Conservation (phyloP, 2,797 vertebrate genomes). For the Enoplosus armatus region DNA sequence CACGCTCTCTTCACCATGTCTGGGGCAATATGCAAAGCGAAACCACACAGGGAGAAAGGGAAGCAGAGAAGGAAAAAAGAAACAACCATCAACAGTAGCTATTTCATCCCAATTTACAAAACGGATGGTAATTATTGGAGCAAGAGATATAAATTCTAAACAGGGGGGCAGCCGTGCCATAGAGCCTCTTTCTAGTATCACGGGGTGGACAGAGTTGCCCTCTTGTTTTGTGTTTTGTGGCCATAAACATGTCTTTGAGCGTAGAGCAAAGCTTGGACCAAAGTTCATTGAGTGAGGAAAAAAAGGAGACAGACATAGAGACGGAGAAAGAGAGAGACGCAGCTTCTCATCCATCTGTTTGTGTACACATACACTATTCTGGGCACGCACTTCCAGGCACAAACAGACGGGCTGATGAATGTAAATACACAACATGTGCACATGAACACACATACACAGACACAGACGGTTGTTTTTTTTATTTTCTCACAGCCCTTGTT, state of each 20-base stretch:
- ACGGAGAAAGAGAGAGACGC: conserved; percentile 19
- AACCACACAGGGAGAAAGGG: conserved; percentile 39
- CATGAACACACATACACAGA: conserved; percentile 1
- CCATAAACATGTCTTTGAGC: conserved; percentile 49
- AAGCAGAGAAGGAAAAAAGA: background rate
- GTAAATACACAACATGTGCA: conserved; percentile 51
- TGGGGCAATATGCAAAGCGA: conserved; percentile 68
- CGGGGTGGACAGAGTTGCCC: conserved; percentile 2
- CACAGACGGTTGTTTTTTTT: conserved; percentile 6
- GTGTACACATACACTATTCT: conserved; percentile 62
- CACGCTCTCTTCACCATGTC: conserved; percentile 57
- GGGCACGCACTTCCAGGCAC: conserved; percentile 60
- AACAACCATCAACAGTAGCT: conserved; percentile 6
- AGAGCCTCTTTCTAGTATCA: conserved; percentile 20
- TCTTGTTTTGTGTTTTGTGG: conserved; percentile 21
- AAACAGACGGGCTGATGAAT: conserved; percentile 59
- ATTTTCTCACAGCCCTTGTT: conserved; percentile 45
- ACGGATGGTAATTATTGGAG: conserved; percentile 34
- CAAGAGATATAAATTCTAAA: conserved; percentile 14
- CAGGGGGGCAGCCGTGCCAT: background rate
- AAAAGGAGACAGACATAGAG: conserved; percentile 20
- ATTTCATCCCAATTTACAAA: conserved; percentile 44
- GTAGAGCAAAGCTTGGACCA: conserved; percentile 35
- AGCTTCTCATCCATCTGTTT: conserved; percentile 70
- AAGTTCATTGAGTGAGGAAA: conserved; percentile 31